Base-by-base conservation (phyloP, 2,888 invertebrate species). In the Pristionchus fissidentatus region DNA sequence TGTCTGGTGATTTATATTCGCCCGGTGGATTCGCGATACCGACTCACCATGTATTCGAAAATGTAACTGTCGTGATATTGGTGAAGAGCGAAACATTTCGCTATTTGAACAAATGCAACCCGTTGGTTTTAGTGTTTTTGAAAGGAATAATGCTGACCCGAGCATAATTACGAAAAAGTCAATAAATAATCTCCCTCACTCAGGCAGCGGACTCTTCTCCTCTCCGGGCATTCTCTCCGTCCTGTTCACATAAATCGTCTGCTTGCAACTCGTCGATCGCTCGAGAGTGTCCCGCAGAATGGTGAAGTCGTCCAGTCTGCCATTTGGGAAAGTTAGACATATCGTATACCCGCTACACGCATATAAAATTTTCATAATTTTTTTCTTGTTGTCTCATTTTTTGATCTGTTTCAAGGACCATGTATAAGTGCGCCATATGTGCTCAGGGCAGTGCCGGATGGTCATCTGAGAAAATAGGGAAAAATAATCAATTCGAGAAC, bases 271-370 rank as follows among this genome's bases (percentile, higher is more conserved):
- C 1, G 41, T 60, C 0, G 55, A 38, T n/a, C 57, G 55, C 41
- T 57, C 55, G 15, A 79, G 38, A 15, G 38, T 41, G 79, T 79
- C 79, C 55, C 38, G n/a, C 32, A 77, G 32, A 19, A 79, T 41
- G 38, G 55, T 57, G 57, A 79, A 79, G 79, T 79, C 57, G 55
- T 79, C 57, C 79, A 79, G 41, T 79, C 79, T 79, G 79, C n/a
- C 19, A 57, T 43, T 57, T 57, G 41, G 8, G 10, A 41, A 38
- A 35, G 62, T 15, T 49, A 19, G 10, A 49, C 13, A 15, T 49
- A 10, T 15, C 75, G 75, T 77, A 22, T 32, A 49, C 22, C 49
- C 1, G 29, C 8, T 32, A 46, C 75, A 77, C 75, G 29, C 29
- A 32, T 46, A n/a, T 32, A 26, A n/a, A 70, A 70, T 10, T 77